Evolutionary conservation across 2,888 invertebrate species (phyloP).

Genomic region (Synergus umbraculus): DNA sequence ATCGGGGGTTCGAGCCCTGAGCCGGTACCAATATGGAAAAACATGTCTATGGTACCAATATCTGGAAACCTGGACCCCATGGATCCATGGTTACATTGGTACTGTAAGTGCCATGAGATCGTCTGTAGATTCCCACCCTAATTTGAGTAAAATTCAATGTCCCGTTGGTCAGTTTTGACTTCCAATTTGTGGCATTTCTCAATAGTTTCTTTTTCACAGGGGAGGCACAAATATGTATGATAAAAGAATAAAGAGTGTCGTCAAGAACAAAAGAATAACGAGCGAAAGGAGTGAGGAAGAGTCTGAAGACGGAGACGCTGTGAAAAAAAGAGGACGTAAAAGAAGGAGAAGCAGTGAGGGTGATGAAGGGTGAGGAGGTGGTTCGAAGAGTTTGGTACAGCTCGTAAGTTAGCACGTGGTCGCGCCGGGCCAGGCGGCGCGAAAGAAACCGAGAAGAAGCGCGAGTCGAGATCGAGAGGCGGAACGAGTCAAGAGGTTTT

Average conservation of each 20-base stretch:
- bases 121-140: too few species aligned
- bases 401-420: conserved; percentile 77
- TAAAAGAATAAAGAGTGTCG: conserved; percentile 31
- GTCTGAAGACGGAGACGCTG: conserved; percentile 48
- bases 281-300: conserved; percentile 39
- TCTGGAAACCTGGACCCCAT: too few species aligned
- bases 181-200: not conserved
- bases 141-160: too few species aligned
- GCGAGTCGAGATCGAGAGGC: conserved; percentile 62
- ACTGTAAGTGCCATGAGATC: too few species aligned
- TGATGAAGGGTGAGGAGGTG: conserved; percentile 48
- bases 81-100: too few species aligned
- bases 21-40: too few species aligned
- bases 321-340: conserved; percentile 43
- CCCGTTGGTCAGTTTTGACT: too few species aligned
- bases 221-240: conserved; percentile 41
- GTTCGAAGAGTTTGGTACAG: conserved; percentile 61
- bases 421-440: conserved; percentile 58
- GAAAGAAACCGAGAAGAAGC: conserved; percentile 65
- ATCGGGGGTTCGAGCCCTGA: too few species aligned
- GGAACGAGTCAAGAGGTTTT: conserved; percentile 47
- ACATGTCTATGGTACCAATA: too few species aligned
- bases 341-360: conserved; percentile 59
- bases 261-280: conserved; percentile 43
- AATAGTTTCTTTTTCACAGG: conserved; percentile 29